phyloP scores from a whole-genome alignment of 2,888 invertebrate genomes.

The Bombyx huttoni region DNA sequence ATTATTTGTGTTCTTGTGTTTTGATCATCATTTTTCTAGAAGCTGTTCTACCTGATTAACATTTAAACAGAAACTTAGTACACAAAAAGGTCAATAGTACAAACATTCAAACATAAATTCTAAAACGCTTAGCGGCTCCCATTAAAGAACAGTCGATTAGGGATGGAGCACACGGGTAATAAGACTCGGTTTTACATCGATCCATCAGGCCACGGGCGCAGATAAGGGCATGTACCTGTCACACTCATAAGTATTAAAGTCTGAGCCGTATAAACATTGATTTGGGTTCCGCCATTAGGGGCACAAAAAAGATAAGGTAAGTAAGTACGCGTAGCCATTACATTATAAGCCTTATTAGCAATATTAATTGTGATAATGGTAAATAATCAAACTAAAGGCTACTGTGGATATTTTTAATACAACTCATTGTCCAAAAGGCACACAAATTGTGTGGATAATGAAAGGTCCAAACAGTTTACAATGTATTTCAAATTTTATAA shows the following conservation, averaged over 20 bases:
- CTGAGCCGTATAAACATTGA: slow-evolving; percentile 29
- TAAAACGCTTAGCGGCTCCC: slow-evolving; percentile 32
- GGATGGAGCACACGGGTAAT: slow-evolving; percentile 29
- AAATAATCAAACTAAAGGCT: background rate
- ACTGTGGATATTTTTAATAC: no score
- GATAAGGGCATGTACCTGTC: slow-evolving; percentile 58
- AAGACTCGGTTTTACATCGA: slow-evolving; percentile 49
- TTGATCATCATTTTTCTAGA: no score
- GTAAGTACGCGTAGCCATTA: background rate
- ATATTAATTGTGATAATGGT: background rate
- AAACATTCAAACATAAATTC: slow-evolving; percentile 28
- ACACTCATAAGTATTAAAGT: slow-evolving; percentile 54
- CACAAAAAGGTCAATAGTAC: slow-evolving; percentile 10
- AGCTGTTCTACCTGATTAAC: background rate
- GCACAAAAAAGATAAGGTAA: background rate
- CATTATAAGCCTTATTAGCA: background rate
- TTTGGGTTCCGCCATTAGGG: slow-evolving; percentile 6
- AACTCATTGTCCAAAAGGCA: no score
- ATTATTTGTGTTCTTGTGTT: no score
- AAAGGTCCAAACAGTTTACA: no score
- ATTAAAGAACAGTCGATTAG: slow-evolving; percentile 46
- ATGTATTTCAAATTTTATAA: no score
- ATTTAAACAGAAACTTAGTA: background rate
- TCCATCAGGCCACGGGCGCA: slow-evolving; percentile 48
- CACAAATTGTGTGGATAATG: no score